Percentiles rank a stretch among this genome's conserved stretches.
Conservation (phyloP, 2,888 invertebrate genomes). For the Ectemnius continuus region DNA sequence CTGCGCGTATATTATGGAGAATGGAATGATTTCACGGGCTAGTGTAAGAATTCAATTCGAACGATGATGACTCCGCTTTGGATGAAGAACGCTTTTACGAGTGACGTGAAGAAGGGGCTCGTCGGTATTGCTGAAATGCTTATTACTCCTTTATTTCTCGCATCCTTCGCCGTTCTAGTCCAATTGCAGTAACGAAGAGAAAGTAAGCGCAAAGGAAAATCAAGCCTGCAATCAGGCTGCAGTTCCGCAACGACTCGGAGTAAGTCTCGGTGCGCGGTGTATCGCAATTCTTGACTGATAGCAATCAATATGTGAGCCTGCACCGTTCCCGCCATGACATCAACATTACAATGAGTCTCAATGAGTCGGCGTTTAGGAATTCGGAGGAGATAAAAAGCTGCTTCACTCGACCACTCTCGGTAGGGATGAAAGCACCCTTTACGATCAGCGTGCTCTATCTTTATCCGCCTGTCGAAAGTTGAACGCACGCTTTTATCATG, state of each 20-base stretch:
- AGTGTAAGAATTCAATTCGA: slow-evolving; percentile 22
- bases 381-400: slow-evolving; percentile 41
- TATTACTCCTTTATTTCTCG: neutral
- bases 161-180: neutral
- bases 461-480: slow-evolving; percentile 17
- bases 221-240: neutral
- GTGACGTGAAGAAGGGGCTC: neutral
- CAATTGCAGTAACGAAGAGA: no score
- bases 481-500: neutral
- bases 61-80: slow-evolving; percentile 5
- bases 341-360: slow-evolving; percentile 50
- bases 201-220: no score
- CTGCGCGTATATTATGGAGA: no score
- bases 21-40: no score
- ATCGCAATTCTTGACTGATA: slow-evolving; percentile 31
- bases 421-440: slow-evolving; percentile 20
- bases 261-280: neutral
- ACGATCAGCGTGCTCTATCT: slow-evolving; percentile 36
- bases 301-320: slow-evolving; percentile 43
- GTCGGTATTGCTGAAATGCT: neutral
- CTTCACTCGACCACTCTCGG: neutral
- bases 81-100: no score
- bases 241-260: neutral
- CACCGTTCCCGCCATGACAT: slow-evolving; percentile 47
- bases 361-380: slow-evolving; percentile 61